Base-by-base conservation (phyloP, 2,888 invertebrate species). In the Ganaspis brasiliensis region DNA sequence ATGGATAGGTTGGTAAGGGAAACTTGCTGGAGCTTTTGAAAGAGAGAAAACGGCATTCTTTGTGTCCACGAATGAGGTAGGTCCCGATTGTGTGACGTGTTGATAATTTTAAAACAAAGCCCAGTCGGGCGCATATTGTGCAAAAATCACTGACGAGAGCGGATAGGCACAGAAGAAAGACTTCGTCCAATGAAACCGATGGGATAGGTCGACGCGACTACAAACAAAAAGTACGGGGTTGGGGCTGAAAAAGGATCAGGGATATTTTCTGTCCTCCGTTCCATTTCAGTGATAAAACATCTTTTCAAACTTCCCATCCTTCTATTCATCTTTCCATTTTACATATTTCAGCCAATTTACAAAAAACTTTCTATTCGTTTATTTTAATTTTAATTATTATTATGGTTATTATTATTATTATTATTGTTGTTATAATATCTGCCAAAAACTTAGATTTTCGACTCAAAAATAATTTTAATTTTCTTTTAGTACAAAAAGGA, bases 61-160 rank as follows among this genome's bases (percentile, higher is more conserved):
- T 89, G 87, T 89, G 79, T 78, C 79, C 79, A 81, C 75, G 82
- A 84, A 84, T 57, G 84, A 85, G 84, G 82, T 80, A 79, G 80
- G 83, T 85, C 83, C 84, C 86, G 89, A 89, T 90, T 91, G 90
- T 90, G 90, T 87, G 87, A 88, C 88, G 88, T 87, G 89, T 91
- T 91, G 91, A 91, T 91, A 91, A 91, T 91, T 91, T 91, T 63
- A 21, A 63, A 63, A 63, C 63, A 63, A 63, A 37, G 37, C 63
- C 63, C 63, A 63, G 63, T 40, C 37, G 63, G 12, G 63, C 12
- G 63, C 63, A 63, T 37, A 63, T 63, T 63, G 63, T 63, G 37
- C 63, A 63, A 63, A 63, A 63, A 63, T 63, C 63, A 63, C 63
- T 63, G 63, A 63, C 63, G 61, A 61, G 61, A 61, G 61, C 37